Conservation (phyloP, 2,113 vertebrate species). For the Aegypius monachus region DNA sequence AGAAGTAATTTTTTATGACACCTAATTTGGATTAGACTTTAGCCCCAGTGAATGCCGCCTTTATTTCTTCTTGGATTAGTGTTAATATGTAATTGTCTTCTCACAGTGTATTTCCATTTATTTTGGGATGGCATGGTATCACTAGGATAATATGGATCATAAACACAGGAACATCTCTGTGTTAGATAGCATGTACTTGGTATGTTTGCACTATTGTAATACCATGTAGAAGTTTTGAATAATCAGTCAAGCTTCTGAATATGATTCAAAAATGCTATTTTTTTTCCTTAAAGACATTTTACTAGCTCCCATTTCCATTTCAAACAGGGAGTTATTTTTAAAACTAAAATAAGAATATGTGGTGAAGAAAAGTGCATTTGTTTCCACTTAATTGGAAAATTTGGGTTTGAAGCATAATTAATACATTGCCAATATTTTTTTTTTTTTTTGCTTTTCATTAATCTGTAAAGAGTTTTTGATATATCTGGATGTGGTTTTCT, state of each 20-base stretch:
- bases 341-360: not conserved
- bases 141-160: not conserved
- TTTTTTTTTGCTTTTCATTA: conserved; percentile 9
- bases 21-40: not conserved
- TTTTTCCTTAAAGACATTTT: not conserved
- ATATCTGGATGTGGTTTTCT: conserved; percentile 35
- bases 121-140: not conserved
- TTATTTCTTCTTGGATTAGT: not conserved
- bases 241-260: not conserved
- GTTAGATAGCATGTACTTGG: not conserved
- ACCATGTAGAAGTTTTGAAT: not conserved
- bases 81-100: not conserved
- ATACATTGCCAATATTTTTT: not conserved
- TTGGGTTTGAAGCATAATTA: conserved; percentile 3
- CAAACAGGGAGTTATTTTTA: not conserved
- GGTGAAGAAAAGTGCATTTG: not conserved
- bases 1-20: not conserved
- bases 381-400: not conserved
- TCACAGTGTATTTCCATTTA: not conserved
- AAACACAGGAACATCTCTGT: not conserved
- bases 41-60: not conserved
- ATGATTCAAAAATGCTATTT: not conserved
- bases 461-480: conserved; percentile 41
- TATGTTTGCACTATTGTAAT: not conserved
- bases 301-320: not conserved